These are phyloP conservation scores for Cettia cetti DNA, from an alignment of 2,113 vertebrate genomes.

Conservation along the genomic window DNA sequence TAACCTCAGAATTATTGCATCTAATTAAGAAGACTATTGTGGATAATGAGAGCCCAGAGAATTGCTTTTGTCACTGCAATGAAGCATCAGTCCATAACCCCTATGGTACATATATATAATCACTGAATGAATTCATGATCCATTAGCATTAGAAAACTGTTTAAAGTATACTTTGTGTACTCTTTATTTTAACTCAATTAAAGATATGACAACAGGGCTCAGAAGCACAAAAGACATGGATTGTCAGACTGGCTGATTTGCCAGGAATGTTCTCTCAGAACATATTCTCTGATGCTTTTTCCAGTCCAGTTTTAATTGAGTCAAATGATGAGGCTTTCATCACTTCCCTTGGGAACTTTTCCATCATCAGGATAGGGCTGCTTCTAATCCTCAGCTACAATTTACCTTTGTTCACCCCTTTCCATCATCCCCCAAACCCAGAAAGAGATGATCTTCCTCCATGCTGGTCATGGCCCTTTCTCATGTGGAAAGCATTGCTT, in stretches of 20 bases:
- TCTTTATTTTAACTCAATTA: constrained; percentile 28
- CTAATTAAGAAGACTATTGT: constrained; percentile 44
- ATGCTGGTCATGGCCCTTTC: background rate
- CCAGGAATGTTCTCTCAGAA: background rate
- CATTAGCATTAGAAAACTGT: constrained; percentile 26
- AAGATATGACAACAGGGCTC: background rate
- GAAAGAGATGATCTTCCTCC: background rate
- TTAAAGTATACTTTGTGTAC: background rate
- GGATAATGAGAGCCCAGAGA: constrained; percentile 32
- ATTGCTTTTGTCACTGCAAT: constrained; percentile 6
- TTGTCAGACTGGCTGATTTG: background rate
- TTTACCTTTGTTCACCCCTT: constrained; percentile 16
- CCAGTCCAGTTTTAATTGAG: background rate
- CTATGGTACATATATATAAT: background rate
- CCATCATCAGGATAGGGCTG: background rate
- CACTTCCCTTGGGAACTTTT: background rate
- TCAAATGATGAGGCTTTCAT: constrained; percentile 14
- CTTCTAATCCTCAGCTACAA: background rate
- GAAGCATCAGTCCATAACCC: constrained; percentile 1
- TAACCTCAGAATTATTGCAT: constrained; percentile 38
- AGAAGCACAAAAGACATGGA: background rate
- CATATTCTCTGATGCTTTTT: background rate
- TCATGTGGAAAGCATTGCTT: background rate
- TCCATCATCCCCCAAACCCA: background rate
- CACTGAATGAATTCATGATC: background rate